These are phyloP conservation scores for Ochotona curzoniae DNA, from an alignment of 2,113 vertebrate genomes.

Conservation along the genomic window DNA sequence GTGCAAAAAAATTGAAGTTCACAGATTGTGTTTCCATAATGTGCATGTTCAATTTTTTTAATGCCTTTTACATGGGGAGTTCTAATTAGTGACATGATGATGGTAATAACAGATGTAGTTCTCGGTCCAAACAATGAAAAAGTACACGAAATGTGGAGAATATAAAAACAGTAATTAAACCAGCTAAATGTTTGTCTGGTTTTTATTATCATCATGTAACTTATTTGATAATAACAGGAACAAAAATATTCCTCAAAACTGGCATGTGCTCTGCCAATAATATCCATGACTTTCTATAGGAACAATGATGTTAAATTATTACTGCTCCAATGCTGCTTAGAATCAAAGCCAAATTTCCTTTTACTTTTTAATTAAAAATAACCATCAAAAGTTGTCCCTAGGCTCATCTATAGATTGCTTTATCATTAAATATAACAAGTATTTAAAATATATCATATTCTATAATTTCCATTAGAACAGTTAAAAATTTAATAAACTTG, in stretches of 20 bases:
- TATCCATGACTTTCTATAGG: not conserved
- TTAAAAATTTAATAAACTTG: constrained; percentile 36
- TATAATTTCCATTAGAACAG: not conserved
- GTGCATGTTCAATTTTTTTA: no score
- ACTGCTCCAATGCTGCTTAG: not conserved
- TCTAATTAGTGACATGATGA: not conserved
- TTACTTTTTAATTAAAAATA: constrained; percentile 52
- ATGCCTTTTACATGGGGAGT: not conserved
- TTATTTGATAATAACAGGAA: not conserved
- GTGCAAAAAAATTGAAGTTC: no score
- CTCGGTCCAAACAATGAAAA: not conserved
- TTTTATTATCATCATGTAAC: not conserved
- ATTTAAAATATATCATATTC: constrained; percentile 14
- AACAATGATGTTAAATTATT: no score
- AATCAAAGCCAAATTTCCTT: constrained; percentile 21
- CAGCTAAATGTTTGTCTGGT: not conserved
- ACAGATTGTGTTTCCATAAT: no score
- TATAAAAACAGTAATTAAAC: not conserved
- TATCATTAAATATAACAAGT: constrained; percentile 29
- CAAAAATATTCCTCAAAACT: not conserved
- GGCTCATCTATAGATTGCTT: constrained; percentile 19
- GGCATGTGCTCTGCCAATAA: not conserved
- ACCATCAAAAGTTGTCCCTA: not conserved
- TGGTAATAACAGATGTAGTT: not conserved
- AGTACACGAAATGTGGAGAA: not conserved